phyloP scores from a whole-genome alignment of 2,113 vertebrate genomes.

The Rynchops niger region DNA sequence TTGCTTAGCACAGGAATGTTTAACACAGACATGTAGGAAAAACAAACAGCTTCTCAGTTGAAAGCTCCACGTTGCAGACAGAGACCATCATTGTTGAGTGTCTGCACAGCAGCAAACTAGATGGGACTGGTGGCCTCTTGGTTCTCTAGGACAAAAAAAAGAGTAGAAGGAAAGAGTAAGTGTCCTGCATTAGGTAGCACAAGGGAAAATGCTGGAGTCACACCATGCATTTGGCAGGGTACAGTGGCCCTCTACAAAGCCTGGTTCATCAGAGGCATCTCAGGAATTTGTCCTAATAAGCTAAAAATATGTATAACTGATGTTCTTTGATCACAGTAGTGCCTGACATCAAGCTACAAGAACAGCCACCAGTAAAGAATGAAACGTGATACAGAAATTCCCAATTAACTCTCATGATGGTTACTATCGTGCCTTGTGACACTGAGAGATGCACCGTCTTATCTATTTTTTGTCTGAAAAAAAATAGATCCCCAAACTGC shows the following conservation, averaged over 20 bases:
- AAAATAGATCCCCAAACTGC: neutral
- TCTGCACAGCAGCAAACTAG: neutral
- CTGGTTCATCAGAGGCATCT: slow-evolving; percentile 13
- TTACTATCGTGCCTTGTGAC: neutral
- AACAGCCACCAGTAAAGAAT: neutral
- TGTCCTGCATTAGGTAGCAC: neutral
- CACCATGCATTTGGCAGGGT: neutral
- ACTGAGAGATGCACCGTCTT: fast-evolving
- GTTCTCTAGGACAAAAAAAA: neutral
- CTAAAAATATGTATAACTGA: slow-evolving; percentile 30
- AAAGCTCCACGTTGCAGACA: neutral
- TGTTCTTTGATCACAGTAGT: slow-evolving; percentile 2
- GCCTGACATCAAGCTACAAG: neutral
- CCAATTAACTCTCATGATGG: neutral
- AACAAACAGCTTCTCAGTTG: neutral
- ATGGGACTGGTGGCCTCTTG: neutral
- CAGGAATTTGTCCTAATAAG: slow-evolving; percentile 56
- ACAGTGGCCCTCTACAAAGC: neutral
- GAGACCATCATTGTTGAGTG: neutral
- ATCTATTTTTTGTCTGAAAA: neutral
- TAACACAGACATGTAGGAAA: neutral
- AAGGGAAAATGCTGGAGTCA: neutral
- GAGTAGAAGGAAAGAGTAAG: neutral
- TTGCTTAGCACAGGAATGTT: neutral
- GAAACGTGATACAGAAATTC: neutral